Percentiles rank a stretch among this genome's conserved stretches.
phyloP scores from a whole-genome alignment of 2,888 invertebrate genomes.

The Trachelus iudaicus region DNA sequence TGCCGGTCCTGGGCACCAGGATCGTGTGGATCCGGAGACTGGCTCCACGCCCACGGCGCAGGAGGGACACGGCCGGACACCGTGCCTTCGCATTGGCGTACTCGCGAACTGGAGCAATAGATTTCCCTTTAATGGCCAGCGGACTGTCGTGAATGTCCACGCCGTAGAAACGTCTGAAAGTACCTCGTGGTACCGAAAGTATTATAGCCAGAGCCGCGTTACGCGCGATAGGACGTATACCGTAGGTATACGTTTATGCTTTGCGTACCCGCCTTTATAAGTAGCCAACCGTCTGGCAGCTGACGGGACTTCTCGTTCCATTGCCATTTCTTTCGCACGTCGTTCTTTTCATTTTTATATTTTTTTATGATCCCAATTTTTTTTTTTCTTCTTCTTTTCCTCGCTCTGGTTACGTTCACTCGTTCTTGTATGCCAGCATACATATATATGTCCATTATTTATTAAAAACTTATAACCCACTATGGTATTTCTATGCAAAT shows the following conservation, averaged over 20 bases:
- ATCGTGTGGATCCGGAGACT: conserved; percentile 7
- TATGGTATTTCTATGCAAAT: not conserved
- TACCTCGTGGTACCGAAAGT: conserved; percentile 9
- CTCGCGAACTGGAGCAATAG: conserved; percentile 20
- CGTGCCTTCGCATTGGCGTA: conserved; percentile 5
- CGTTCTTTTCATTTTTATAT: not conserved
- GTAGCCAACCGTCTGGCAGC: not conserved
- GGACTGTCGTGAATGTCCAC: conserved; percentile 9
- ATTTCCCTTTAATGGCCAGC: conserved; percentile 22
- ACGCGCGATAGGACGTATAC: not conserved
- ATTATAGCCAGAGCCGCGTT: not conserved
- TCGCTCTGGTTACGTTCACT: conserved; percentile 8
- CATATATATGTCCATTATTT: conserved; percentile 5
- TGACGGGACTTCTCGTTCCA: not conserved
- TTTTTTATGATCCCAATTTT: not conserved
- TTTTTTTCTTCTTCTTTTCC: conserved; percentile 23
- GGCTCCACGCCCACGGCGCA: conserved; percentile 20
- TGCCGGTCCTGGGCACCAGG: conserved; percentile 4
- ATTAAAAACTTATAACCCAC: too few species aligned
- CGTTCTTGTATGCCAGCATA: not conserved
- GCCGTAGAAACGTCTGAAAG: conserved; percentile 10
- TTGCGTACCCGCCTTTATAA: not conserved
- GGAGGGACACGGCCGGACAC: conserved; percentile 7
- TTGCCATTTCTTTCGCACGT: not conserved
- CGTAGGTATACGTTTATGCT: not conserved